Percentiles rank a stretch among this genome's conserved stretches.
Conservation (phyloP, 1,140 invertebrate species). For the Drosophila triauraria region DNA sequence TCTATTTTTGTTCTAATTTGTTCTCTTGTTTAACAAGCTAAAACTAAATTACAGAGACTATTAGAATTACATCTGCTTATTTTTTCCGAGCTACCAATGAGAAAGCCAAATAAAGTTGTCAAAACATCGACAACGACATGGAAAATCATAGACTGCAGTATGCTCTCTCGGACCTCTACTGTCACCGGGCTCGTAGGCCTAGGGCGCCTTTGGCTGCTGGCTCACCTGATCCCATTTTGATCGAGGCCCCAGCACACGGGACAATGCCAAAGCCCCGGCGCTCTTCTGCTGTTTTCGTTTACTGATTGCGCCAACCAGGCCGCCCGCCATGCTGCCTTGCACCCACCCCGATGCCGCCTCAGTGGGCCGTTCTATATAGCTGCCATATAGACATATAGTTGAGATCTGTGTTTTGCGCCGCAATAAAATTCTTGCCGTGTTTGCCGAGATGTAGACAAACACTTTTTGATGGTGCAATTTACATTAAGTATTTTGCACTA, state of each 20-base stretch:
- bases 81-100: too few relatives aligned
- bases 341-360: background rate
- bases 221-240: constrained; percentile 19
- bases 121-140: too few relatives aligned
- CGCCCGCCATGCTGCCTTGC: constrained; percentile 9
- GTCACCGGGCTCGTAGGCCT: constrained; percentile 26
- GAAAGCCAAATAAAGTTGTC: background rate
- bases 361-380: constrained; percentile 38
- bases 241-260: constrained; percentile 25
- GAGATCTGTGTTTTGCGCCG: constrained; percentile 42
- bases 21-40: too few relatives aligned
- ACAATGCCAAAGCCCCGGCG: constrained; percentile 46
- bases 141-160: background rate
- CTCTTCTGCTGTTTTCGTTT: constrained; percentile 33
- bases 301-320: constrained; percentile 40
- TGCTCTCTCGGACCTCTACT: background rate
- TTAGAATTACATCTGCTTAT: too few relatives aligned
- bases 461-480: constrained; percentile 54
- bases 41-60: too few relatives aligned
- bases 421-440: constrained; percentile 41
- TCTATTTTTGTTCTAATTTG: too few relatives aligned
- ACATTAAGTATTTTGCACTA: constrained; percentile 35
- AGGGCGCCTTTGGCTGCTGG: constrained; percentile 24
- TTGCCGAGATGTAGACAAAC: constrained; percentile 53
- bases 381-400: constrained; percentile 56